Conservation (phyloP, 2,797 vertebrate genomes). For the Neosalanx taihuensis region DNA sequence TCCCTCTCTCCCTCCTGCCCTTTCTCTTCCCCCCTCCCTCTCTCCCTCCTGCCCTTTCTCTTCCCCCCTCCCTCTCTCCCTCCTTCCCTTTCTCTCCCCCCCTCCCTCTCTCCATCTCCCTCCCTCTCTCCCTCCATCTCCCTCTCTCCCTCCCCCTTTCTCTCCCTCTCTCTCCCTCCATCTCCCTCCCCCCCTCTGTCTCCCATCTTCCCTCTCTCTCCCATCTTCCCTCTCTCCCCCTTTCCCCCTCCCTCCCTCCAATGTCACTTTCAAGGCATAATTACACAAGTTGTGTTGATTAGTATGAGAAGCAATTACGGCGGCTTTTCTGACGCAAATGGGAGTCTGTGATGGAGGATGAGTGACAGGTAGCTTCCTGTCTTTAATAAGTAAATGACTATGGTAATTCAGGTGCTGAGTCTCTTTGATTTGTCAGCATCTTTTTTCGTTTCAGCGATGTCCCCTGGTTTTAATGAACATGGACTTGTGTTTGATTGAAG, state of each 20-base stretch:
- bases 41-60: not conserved
- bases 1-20: conserved; percentile 56
- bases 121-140: not conserved
- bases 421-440: conserved; percentile 81
- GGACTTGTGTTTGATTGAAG: conserved; percentile 62
- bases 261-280: conserved; percentile 86
- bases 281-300: conserved; percentile 87
- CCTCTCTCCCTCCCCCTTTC: not conserved
- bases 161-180: too few relatives aligned
- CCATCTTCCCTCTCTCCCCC: too few relatives aligned
- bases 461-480: conserved; percentile 76
- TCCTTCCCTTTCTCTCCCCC: not conserved
- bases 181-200: too few relatives aligned
- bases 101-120: conserved; percentile 31
- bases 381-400: conserved; percentile 85
- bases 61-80: too few relatives aligned
- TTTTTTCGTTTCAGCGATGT: conserved; percentile 67
- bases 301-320: conserved; percentile 85
- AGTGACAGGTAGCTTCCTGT: conserved; percentile 82
- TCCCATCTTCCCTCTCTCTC: too few relatives aligned
- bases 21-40: not conserved
- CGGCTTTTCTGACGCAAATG: conserved; percentile 79
- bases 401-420: conserved; percentile 82
- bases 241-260: conserved; percentile 62
- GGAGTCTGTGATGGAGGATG: conserved; percentile 77